Conservation (phyloP, 1,140 invertebrate species). For the Dinoponera quadriceps region DNA sequence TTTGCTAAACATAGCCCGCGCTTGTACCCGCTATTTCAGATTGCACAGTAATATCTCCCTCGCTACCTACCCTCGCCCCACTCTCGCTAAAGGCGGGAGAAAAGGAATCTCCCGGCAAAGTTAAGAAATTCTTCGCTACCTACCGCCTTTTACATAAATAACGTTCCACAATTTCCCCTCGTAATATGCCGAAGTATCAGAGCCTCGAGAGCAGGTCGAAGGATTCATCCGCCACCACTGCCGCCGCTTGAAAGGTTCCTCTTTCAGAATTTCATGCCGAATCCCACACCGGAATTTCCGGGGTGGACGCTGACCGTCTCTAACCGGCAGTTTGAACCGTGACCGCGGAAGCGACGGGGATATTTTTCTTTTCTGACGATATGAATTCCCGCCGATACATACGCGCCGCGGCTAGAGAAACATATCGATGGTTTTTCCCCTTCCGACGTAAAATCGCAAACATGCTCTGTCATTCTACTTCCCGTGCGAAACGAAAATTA, state of each 20-base stretch:
- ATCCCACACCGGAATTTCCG: slow-evolving; percentile 42
- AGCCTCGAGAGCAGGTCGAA: slow-evolving; percentile 21
- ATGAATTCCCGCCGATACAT: slow-evolving; percentile 53
- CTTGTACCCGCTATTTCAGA: slow-evolving; percentile 22
- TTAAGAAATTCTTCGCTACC: slow-evolving; percentile 53
- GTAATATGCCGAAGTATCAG: slow-evolving; percentile 48
- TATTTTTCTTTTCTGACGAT: slow-evolving; percentile 61
- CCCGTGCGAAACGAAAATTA: slow-evolving; percentile 25
- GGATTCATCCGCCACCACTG: neutral
- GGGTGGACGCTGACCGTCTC: slow-evolving; percentile 31
- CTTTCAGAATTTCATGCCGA: slow-evolving; percentile 45
- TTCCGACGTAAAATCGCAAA: slow-evolving; percentile 45
- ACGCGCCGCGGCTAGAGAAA: slow-evolving; percentile 19
- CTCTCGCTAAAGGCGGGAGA: slow-evolving; percentile 16
- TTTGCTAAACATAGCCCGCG: slow-evolving; percentile 27
- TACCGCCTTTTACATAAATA: slow-evolving; percentile 53
- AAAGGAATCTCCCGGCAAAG: slow-evolving; percentile 49
- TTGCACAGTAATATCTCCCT: slow-evolving; percentile 37
- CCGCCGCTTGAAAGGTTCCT: slow-evolving; percentile 33
- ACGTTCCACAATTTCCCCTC: slow-evolving; percentile 34
- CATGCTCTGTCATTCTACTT: slow-evolving; percentile 17
- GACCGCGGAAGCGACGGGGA: slow-evolving; percentile 26
- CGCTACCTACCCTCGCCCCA: neutral
- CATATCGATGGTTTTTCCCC: slow-evolving; percentile 29
- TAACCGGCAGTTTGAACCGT: slow-evolving; percentile 44